phyloP scores from a whole-genome alignment of 2,797 vertebrate genomes.

The Alca torda region DNA sequence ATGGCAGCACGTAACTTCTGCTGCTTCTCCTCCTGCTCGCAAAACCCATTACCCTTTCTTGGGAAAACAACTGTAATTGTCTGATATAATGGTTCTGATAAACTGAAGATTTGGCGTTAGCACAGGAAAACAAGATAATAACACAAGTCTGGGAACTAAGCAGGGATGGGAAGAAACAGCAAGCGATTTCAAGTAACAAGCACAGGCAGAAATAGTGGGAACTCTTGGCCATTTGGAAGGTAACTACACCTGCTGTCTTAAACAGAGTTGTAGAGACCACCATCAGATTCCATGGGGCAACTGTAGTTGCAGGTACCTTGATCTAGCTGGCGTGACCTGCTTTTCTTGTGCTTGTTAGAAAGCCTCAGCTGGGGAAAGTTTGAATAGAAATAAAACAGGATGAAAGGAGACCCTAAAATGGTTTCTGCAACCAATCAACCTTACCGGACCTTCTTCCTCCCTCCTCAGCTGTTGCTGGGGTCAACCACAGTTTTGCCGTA shows the following conservation, averaged over 20 bases:
- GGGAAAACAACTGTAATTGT: neutral
- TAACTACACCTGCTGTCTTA: rapidly evolving
- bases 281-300: neutral
- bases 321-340: neutral
- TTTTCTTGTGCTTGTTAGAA: neutral
- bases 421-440: neutral
- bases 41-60: neutral
- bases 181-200: neutral
- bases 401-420: neutral
- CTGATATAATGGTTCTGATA: neutral
- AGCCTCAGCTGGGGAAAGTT: neutral
- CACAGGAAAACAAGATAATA: neutral
- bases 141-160: neutral
- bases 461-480: neutral
- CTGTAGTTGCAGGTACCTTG: neutral
- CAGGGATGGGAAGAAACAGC: neutral
- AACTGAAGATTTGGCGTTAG: neutral
- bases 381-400: neutral
- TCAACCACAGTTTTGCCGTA: neutral
- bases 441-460: neutral
- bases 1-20: neutral
- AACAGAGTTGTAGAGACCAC: neutral
- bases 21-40: neutral
- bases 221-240: neutral
- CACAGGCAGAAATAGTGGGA: neutral